Conservation (phyloP, 2,113 vertebrate genomes). For the Sinocyclocheilus rhinocerous region DNA sequence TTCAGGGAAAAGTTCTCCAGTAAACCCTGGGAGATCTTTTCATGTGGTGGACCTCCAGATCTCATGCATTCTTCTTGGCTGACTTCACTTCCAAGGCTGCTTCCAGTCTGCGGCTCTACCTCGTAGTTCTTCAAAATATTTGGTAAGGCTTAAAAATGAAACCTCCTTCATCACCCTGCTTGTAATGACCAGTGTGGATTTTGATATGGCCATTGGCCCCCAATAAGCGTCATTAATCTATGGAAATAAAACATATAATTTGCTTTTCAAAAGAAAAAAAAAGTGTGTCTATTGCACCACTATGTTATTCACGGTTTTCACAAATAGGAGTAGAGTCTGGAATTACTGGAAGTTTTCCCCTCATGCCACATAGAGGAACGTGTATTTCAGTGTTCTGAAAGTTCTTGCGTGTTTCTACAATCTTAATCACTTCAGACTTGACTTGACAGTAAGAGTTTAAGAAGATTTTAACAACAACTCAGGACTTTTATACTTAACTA, state of each 20-base stretch:
- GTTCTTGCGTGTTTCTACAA: no score
- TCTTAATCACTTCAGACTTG: no score
- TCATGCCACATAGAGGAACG: background rate
- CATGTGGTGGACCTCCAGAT: slow-evolving; percentile 68
- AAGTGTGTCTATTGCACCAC: background rate
- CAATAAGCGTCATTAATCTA: background rate
- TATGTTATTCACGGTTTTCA: background rate
- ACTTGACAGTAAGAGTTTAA: no score
- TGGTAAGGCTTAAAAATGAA: slow-evolving; percentile 54
- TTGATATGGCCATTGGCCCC: background rate
- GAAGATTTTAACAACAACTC: no score
- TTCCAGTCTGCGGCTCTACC: slow-evolving; percentile 42
- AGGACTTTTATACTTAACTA: no score
- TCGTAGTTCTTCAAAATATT: slow-evolving; percentile 56
- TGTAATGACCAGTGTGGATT: background rate
- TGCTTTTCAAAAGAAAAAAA: background rate
- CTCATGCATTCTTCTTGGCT: slow-evolving; percentile 64
- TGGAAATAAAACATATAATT: background rate
- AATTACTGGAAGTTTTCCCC: background rate
- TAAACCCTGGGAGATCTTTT: slow-evolving; percentile 61
- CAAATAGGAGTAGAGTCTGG: background rate
- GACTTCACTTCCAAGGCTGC: slow-evolving; percentile 65
- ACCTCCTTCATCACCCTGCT: slow-evolving; percentile 59
- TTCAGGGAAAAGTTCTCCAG: slow-evolving; percentile 52
- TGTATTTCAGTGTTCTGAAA: no score